Percentiles rank a stretch among this genome's conserved stretches.
Conservation (phyloP, 2,113 vertebrate genomes). For the Sinosuthora webbiana region DNA sequence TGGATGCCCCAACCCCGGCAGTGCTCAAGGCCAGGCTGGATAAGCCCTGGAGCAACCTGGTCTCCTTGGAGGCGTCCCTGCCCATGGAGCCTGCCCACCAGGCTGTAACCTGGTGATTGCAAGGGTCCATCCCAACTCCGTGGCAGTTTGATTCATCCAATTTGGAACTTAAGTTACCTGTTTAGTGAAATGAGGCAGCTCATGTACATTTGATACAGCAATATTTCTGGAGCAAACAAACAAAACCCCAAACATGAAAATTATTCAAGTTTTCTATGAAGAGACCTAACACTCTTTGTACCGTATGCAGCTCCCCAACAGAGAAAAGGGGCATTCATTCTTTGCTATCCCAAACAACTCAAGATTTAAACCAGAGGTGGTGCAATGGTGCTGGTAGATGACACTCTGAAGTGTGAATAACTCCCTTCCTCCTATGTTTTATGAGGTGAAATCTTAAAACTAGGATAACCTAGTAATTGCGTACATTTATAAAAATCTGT, state of each 20-base stretch:
- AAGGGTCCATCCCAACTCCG: too few species aligned
- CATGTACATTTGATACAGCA: neutral
- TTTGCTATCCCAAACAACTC: neutral
- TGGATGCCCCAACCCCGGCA: neutral
- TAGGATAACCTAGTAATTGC: neutral
- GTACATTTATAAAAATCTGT: neutral
- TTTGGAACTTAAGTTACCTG: neutral
- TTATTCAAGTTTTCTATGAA: neutral
- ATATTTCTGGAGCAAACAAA: neutral
- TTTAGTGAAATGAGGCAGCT: neutral
- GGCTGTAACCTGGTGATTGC: neutral
- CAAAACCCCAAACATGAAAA: neutral
- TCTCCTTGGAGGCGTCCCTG: neutral
- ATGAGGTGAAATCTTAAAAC: neutral
- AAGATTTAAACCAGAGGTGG: neutral
- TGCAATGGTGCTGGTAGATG: neutral
- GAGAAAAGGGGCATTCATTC: neutral
- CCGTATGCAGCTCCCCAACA: neutral
- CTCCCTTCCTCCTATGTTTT: neutral
- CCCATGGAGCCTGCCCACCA: fast-evolving
- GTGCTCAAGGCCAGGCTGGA: neutral
- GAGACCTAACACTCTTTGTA: neutral
- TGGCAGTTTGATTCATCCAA: neutral
- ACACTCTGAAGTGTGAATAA: neutral
- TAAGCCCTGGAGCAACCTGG: neutral